Percentiles rank a stretch among this genome's conserved stretches.
phyloP scores from a whole-genome alignment of 1,140 invertebrate species.

The Hesperophylax magnus region DNA sequence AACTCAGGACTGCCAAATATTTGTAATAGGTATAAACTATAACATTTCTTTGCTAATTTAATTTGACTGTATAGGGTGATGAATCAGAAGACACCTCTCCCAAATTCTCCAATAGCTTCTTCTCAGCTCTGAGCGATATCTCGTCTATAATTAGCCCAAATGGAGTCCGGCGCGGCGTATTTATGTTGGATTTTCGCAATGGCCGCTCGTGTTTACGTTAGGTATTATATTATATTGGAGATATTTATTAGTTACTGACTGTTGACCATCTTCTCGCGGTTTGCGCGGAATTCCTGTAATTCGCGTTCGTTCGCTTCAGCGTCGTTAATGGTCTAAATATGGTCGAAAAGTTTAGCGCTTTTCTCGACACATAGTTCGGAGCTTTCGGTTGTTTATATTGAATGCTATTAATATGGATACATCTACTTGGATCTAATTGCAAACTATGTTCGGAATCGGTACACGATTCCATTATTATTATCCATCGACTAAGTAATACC shows the following conservation, averaged over 20 bases:
- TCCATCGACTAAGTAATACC: too few relatives aligned
- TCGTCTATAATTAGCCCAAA: constrained; percentile 38
- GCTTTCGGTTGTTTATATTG: neutral
- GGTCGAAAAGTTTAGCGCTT: neutral
- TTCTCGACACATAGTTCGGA: neutral
- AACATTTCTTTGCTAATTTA: too few relatives aligned
- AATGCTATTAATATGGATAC: too few relatives aligned
- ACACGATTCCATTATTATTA: too few relatives aligned
- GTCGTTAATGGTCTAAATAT: constrained; percentile 5
- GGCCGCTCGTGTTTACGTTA: constrained; percentile 29
- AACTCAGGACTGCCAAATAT: too few relatives aligned
- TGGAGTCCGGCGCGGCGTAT: constrained; percentile 5
- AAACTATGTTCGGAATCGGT: too few relatives aligned
- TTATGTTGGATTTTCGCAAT: constrained; percentile 39
- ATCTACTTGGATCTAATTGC: too few relatives aligned
- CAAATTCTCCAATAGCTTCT: neutral
- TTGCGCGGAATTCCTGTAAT: neutral
- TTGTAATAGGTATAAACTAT: too few relatives aligned
- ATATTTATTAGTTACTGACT: too few relatives aligned
- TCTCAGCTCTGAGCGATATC: neutral
- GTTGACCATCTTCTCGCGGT: neutral
- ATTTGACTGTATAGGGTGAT: too few relatives aligned
- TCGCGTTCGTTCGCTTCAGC: neutral
- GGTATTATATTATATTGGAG: constrained; percentile 22
- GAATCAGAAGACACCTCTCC: too few relatives aligned